phyloP scores from a whole-genome alignment of 2,797 vertebrate species.

The Spea hammondii region DNA sequence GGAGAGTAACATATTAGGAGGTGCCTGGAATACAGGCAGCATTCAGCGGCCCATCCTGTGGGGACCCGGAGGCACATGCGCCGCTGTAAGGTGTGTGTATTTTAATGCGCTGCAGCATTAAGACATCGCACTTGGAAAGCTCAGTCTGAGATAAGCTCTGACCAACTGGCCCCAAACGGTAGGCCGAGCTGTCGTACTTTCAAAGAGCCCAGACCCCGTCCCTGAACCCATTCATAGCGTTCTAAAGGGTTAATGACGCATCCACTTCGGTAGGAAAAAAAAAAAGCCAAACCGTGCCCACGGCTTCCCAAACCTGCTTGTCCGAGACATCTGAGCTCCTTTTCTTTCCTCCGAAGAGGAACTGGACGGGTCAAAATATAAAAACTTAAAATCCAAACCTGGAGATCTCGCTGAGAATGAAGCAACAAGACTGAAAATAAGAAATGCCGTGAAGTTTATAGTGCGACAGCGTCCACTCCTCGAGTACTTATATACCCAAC shows the following conservation, averaged over 20 bases:
- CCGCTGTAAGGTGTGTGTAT: slow-evolving; percentile 26
- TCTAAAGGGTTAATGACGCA: too few relatives aligned
- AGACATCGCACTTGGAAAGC: slow-evolving; percentile 11
- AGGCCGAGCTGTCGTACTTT: not conserved
- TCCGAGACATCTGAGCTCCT: too few relatives aligned
- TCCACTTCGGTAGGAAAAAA: too few relatives aligned
- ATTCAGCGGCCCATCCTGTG: slow-evolving; percentile 40
- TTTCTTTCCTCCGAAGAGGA: too few relatives aligned
- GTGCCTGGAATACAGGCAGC: slow-evolving; percentile 31
- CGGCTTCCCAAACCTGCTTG: too few relatives aligned
- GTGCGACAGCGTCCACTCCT: slow-evolving; percentile 70
- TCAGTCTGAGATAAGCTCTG: slow-evolving; percentile 5
- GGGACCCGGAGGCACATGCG: slow-evolving; percentile 13
- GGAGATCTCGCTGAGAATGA: too few relatives aligned
- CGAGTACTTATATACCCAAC: slow-evolving; percentile 84
- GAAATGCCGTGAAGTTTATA: too few relatives aligned
- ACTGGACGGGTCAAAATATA: too few relatives aligned
- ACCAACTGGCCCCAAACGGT: slow-evolving; percentile 7
- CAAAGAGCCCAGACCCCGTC: too few relatives aligned
- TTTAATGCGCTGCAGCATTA: slow-evolving; percentile 24
- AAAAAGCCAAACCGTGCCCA: too few relatives aligned
- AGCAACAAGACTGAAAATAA: too few relatives aligned
- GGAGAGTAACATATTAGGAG: slow-evolving; percentile 59
- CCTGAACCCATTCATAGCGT: not conserved
- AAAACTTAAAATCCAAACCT: too few relatives aligned